Evolutionary conservation across 2,113 vertebrate genomes (phyloP), one percentile per base, ranked within the genome.

Genomic region (Felis chaus): DNA sequence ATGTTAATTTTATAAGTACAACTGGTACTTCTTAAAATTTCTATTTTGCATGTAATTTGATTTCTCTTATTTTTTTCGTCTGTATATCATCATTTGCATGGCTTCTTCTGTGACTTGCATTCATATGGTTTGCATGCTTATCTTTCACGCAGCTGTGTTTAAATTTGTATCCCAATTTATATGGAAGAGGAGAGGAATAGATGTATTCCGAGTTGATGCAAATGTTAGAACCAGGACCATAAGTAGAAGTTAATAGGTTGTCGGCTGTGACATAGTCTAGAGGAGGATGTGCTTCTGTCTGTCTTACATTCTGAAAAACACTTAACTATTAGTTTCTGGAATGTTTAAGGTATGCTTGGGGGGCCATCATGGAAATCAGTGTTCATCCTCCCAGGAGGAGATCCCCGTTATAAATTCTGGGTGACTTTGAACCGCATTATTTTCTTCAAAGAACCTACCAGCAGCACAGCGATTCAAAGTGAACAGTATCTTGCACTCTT

Each of bases 401-500:
- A 8, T 21, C 41, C 14, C 9, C 3, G 8, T 19, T 15, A 21
- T 29, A 31, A 78, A 78, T 48, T 29, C 12, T 5, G 7, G 21
- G 48, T 81, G 76, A 45, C 66, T n/a, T 79, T 68, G 23, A 39
- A 14, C 3, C 45, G 53, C 18, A 1, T 1, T 29, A 3, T 74
- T 12, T 83, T 61, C 36, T 23, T 33, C 23, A 3, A 63, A 73
- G 61, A 89, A 65, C 7, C 21, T 19, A 0, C 23, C 14, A 11
- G 12, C 1, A 33, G 41, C 36, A 68, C 8, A 71, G 18, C 1
- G 4, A n/a, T 21, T 61, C 57, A 18, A 50, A 74, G 65, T 9
- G 48, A 10, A 18, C 1, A 3, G 0, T 8, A 4, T 0, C 7
- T 31, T 15, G 41, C 18, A 0, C 23, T 39, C 53, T 74, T 92